Percentiles rank a stretch among this genome's conserved stretches.
These are phyloP conservation scores for Hylyphantes graminicola DNA, from an alignment of 1,140 invertebrate genomes.

Conservation along the genomic window DNA sequence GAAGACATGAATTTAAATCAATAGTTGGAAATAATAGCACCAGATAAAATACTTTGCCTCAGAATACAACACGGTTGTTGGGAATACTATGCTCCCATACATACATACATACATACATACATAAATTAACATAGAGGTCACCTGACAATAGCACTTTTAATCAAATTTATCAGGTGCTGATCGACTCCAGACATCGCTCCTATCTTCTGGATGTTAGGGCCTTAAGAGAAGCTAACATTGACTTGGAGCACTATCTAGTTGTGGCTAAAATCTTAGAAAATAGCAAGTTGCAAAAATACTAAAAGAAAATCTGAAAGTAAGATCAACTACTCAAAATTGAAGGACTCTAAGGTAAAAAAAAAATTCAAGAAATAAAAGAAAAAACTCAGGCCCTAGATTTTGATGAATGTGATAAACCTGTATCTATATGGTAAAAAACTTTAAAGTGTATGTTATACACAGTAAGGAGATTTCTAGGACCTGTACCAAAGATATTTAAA, in stretches of 20 bases:
- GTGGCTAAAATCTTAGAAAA: constrained; percentile 2
- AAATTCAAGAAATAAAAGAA: not conserved
- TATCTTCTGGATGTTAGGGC: not conserved
- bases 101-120: constrained; percentile 10
- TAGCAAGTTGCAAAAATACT: not conserved
- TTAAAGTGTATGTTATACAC: not conserved
- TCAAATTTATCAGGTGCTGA: constrained; percentile 22
- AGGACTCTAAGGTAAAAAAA: not conserved
- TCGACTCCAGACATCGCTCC: not conserved
- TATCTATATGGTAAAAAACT: not conserved
- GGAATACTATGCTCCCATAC: too few relatives aligned
- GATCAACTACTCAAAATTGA: not conserved
- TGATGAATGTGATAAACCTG: too few relatives aligned
- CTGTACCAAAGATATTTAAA: not conserved
- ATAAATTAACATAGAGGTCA: not conserved
- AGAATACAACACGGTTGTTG: too few relatives aligned
- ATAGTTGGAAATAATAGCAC: not conserved
- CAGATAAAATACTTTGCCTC: too few relatives aligned
- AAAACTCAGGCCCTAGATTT: not conserved
- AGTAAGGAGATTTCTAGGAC: not conserved
- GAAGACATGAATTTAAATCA: not conserved
- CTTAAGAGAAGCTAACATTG: not conserved
- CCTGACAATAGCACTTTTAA: not conserved
- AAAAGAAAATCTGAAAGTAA: not conserved
- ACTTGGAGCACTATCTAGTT: constrained; percentile 1